A percentile compares a stretch with the other conserved stretches of the same genome.
These are phyloP conservation scores for Oostethus manadensis DNA, from an alignment of 2,113 vertebrate genomes.

Conservation along the genomic window DNA sequence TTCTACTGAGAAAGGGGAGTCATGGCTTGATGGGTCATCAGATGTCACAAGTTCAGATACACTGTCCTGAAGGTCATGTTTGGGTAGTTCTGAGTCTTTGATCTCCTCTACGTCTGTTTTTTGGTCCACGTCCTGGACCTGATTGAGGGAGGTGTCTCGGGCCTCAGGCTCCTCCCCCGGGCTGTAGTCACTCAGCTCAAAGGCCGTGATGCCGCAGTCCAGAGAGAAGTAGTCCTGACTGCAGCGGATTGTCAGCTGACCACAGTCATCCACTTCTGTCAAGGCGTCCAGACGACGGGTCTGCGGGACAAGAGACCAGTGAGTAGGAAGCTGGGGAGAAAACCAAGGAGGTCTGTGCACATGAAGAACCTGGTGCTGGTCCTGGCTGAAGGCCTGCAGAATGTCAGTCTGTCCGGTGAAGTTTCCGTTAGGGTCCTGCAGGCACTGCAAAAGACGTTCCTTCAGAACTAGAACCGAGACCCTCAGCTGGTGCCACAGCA, in stretches of 20 bases:
- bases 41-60: conserved; percentile 71
- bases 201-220: conserved; percentile 97
- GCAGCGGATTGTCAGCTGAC: conserved; percentile 94
- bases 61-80: conserved; percentile 71
- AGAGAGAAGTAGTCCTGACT: conserved; percentile 95
- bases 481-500: conserved; percentile 97
- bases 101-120: conserved; percentile 28
- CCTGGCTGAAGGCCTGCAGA: conserved; percentile 91
- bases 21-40: conserved; percentile 10
- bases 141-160: background rate
- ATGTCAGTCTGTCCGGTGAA: conserved; percentile 95
- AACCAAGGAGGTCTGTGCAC: background rate
- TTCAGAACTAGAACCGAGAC: conserved; percentile 95
- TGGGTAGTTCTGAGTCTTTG: background rate
- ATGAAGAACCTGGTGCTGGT: conserved; percentile 82
- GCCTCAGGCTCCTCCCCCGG: conserved; percentile 48
- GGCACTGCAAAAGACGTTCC: conserved; percentile 94
- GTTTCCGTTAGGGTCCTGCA: conserved; percentile 98
- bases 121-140: background rate
- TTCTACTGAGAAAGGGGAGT: background rate
- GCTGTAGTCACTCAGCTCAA: conserved; percentile 93
- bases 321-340: background rate
- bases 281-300: conserved; percentile 90
- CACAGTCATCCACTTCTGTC: conserved; percentile 95
- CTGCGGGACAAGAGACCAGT: conserved; percentile 52